phyloP scores from a whole-genome alignment of 2,888 invertebrate genomes.

The Latrodectus elegans region DNA sequence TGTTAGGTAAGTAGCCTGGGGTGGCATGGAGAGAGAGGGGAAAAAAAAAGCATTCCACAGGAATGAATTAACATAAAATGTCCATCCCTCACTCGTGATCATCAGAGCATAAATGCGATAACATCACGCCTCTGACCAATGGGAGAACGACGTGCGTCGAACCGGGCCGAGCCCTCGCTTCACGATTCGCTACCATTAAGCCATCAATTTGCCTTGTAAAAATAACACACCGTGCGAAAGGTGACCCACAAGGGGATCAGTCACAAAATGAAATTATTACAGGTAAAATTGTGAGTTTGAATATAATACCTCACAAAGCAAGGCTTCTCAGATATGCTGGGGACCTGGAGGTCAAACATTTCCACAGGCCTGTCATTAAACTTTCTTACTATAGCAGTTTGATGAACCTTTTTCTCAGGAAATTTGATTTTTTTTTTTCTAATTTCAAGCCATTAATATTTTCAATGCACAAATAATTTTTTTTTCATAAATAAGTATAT shows the following conservation, averaged over 20 bases:
- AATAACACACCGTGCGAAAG: constrained; percentile 6
- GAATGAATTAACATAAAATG: constrained; percentile 58
- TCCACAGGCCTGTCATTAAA: too few relatives aligned
- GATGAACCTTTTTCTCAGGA: too few relatives aligned
- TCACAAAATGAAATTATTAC: constrained; percentile 23
- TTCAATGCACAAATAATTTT: too few relatives aligned
- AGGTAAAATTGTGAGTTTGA: too few relatives aligned
- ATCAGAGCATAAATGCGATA: constrained; percentile 57
- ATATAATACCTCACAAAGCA: too few relatives aligned
- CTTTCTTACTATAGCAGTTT: too few relatives aligned
- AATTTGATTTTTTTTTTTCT: too few relatives aligned
- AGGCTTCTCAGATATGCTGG: too few relatives aligned
- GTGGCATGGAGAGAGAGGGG: background rate
- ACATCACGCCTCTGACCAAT: constrained; percentile 54
- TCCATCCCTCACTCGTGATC: constrained; percentile 55
- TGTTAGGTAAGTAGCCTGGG: constrained; percentile 21
- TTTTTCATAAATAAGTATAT: too few relatives aligned
- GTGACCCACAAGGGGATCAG: background rate
- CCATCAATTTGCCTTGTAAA: constrained; percentile 43
- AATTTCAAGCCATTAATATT: too few relatives aligned
- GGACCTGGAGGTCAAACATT: too few relatives aligned
- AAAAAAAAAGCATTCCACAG: constrained; percentile 29
- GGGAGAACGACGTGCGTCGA: constrained; percentile 20
- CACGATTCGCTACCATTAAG: constrained; percentile 57
- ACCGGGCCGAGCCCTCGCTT: constrained; percentile 26